These are phyloP conservation scores for Drosophila recens DNA, from an alignment of 2,888 invertebrate species.

Conservation along the genomic window DNA sequence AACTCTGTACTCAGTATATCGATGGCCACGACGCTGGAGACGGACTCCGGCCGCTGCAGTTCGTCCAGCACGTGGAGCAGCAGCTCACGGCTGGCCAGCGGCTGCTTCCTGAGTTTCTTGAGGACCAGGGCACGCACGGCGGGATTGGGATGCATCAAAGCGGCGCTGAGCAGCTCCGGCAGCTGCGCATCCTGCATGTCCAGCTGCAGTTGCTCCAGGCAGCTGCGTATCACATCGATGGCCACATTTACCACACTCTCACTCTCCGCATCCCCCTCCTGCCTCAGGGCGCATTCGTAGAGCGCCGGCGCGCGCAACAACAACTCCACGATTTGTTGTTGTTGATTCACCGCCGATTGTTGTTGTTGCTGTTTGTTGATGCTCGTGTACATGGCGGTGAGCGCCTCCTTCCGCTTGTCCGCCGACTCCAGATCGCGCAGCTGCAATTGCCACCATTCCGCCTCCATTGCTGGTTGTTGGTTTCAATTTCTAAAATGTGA, in stretches of 20 bases:
- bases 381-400: slow-evolving; percentile 85
- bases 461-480: slow-evolving; percentile 72
- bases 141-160: slow-evolving; percentile 88
- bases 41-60: slow-evolving; percentile 72
- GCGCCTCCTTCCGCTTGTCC: slow-evolving; percentile 85
- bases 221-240: slow-evolving; percentile 88
- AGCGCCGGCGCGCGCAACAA: slow-evolving; percentile 87
- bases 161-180: slow-evolving; percentile 87
- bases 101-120: slow-evolving; percentile 81
- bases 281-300: slow-evolving; percentile 87
- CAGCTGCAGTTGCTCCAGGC: slow-evolving; percentile 85
- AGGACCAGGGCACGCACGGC: slow-evolving; percentile 88
- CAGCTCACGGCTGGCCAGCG: slow-evolving; percentile 67
- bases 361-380: slow-evolving; percentile 84
- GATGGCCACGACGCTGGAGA: slow-evolving; percentile 72
- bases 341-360: no score
- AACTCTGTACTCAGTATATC: slow-evolving; percentile 74
- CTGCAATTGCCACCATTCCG: slow-evolving; percentile 86
- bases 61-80: slow-evolving; percentile 76
- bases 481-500: background rate
- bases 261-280: slow-evolving; percentile 82
- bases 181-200: slow-evolving; percentile 84
- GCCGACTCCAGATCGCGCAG: slow-evolving; percentile 85
- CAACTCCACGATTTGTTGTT: slow-evolving; percentile 81
- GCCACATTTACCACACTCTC: slow-evolving; percentile 86